These are phyloP conservation scores for Griposia aprilina DNA, from an alignment of 2,888 invertebrate species.

Conservation along the genomic window DNA sequence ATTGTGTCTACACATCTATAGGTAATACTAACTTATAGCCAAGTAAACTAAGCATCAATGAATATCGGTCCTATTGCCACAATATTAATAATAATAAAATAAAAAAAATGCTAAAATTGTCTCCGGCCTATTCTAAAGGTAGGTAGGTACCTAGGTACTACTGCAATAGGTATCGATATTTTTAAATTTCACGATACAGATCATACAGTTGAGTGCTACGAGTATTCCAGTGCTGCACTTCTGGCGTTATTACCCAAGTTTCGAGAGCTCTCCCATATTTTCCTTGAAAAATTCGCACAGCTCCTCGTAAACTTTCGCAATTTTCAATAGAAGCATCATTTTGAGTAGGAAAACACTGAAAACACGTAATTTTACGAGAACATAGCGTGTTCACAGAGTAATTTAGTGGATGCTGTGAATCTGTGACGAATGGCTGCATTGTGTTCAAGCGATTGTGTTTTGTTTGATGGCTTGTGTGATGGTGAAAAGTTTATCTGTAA, in stretches of 20 bases:
- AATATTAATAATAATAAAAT: too few species aligned
- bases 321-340: slow-evolving; percentile 65
- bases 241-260: slow-evolving; percentile 73
- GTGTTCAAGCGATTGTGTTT: slow-evolving; percentile 30
- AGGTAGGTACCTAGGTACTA: neutral
- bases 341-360: slow-evolving; percentile 40
- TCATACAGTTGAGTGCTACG: slow-evolving; percentile 28
- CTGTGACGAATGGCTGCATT: slow-evolving; percentile 28
- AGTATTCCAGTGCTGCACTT: slow-evolving; percentile 51
- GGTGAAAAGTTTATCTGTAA: slow-evolving; percentile 28
- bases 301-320: slow-evolving; percentile 69
- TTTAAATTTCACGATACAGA: slow-evolving; percentile 35
- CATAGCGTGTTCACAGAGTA: slow-evolving; percentile 30
- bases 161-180: slow-evolving; percentile 1
- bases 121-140: too few species aligned
- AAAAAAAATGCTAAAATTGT: too few species aligned
- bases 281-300: slow-evolving; percentile 67
- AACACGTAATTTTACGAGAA: slow-evolving; percentile 40
- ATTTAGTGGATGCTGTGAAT: slow-evolving; percentile 24
- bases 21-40: too few species aligned
- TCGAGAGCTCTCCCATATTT: slow-evolving; percentile 64
- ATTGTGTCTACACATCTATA: too few species aligned
- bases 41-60: too few species aligned
- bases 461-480: slow-evolving; percentile 24
- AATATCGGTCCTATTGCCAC: too few species aligned